Conservation (phyloP, 2,113 vertebrate species). For the Myotis yumanensis region DNA sequence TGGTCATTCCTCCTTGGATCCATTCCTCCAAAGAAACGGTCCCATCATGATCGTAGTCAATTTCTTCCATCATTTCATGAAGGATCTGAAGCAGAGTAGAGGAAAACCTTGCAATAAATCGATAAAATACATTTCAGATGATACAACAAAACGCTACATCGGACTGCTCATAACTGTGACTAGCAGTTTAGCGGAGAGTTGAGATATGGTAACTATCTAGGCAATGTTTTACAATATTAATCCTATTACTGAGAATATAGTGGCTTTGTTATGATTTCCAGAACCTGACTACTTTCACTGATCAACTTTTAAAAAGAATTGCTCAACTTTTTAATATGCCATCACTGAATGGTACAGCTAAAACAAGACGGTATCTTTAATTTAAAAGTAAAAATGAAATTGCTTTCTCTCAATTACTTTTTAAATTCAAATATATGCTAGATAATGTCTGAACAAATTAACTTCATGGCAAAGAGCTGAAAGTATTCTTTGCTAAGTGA, state of each 20-base stretch:
- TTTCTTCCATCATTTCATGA: slow-evolving; percentile 98
- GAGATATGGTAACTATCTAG: neutral
- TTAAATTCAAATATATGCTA: slow-evolving; percentile 58
- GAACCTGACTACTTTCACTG: neutral
- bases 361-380: slow-evolving; percentile 26
- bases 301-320: neutral
- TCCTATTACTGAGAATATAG: neutral
- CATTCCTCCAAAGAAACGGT: slow-evolving; percentile 95
- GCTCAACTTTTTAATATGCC: slow-evolving; percentile 2
- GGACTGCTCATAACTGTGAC: neutral
- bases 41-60: slow-evolving; percentile 95
- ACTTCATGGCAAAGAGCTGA: slow-evolving; percentile 67
- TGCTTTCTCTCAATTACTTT: slow-evolving; percentile 51
- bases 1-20: slow-evolving; percentile 98
- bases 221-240: neutral
- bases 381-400: slow-evolving; percentile 61
- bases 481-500: slow-evolving; percentile 57
- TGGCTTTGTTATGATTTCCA: neutral
- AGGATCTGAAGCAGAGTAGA: slow-evolving; percentile 87
- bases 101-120: neutral
- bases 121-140: neutral
- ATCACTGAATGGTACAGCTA: neutral
- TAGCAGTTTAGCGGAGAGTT: neutral
- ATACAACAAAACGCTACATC: neutral
- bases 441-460: slow-evolving; percentile 71